Percentiles rank a stretch among this genome's conserved stretches.
Conservation (phyloP, 2,113 vertebrate genomes). For the Platysternon megacephalum region DNA sequence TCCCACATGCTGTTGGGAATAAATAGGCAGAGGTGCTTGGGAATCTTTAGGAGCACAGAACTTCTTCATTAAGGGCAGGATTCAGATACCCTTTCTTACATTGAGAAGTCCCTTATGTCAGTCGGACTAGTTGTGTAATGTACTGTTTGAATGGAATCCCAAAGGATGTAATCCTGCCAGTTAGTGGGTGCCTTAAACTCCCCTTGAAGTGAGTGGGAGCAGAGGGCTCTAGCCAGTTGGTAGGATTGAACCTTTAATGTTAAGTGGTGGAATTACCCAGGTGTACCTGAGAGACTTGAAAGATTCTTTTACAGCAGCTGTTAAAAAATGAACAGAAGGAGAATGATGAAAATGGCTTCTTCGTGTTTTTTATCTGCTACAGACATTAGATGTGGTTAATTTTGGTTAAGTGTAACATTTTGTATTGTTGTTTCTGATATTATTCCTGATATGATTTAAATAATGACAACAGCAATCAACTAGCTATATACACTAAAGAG, state of each 20-base stretch:
- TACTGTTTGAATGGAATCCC: neutral
- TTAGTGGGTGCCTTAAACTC: neutral
- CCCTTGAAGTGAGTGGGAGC: neutral
- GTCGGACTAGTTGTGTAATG: neutral
- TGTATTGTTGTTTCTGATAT: neutral
- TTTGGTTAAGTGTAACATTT: neutral
- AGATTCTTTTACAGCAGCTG: neutral
- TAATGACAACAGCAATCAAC: conserved; percentile 25
- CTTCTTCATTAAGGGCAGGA: neutral
- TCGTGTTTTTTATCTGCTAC: neutral
- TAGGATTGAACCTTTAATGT: neutral
- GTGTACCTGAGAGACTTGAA: neutral
- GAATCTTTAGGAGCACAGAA: neutral
- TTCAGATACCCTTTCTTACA: neutral
- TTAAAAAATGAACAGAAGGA: neutral
- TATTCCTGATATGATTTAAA: conserved; percentile 37
- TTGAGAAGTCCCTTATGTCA: neutral
- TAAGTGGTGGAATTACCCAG: neutral
- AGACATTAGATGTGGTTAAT: neutral
- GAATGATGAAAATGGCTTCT: neutral
- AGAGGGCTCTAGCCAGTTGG: neutral
- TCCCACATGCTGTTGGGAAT: neutral
- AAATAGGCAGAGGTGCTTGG: neutral
- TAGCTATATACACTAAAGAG: neutral
- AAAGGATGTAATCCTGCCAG: fast-evolving